Evolutionary conservation across 2,113 vertebrate genomes (phyloP).

Genomic region (Nothobranchius furzeri): DNA sequence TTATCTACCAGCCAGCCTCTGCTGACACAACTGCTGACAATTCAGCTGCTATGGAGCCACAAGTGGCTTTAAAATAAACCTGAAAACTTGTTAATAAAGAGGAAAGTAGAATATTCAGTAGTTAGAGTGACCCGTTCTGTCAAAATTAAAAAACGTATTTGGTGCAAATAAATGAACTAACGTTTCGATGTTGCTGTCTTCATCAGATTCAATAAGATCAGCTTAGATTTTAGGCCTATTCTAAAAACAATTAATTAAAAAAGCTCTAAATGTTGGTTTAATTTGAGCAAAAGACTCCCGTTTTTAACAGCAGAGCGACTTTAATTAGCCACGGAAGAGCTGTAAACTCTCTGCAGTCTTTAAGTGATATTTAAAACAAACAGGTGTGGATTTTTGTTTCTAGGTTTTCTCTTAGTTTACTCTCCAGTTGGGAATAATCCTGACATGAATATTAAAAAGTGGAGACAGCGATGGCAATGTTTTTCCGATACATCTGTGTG

Average conservation of each 20-base stretch:
- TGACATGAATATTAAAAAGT: slow-evolving; percentile 19
- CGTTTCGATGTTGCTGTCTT: too few species aligned
- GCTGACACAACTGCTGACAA: slow-evolving; percentile 42
- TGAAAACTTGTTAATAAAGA: neutral
- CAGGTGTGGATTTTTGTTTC: slow-evolving; percentile 4
- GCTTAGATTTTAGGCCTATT: too few species aligned
- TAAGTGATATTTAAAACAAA: neutral
- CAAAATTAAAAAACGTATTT: too few species aligned
- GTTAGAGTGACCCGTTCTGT: neutral
- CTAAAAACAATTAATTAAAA: too few species aligned
- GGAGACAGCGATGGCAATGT: slow-evolving; percentile 29
- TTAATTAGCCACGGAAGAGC: neutral
- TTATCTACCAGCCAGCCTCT: slow-evolving; percentile 41
- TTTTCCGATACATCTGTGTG: slow-evolving; percentile 5
- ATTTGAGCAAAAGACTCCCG: too few species aligned
- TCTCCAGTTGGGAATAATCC: slow-evolving; percentile 23
- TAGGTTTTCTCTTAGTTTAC: slow-evolving; percentile 19
- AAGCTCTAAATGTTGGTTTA: too few species aligned
- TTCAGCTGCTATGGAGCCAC: slow-evolving; percentile 9
- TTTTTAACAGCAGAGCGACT: neutral
- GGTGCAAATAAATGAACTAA: too few species aligned
- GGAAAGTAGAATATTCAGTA: neutral
- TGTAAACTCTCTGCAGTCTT: neutral
- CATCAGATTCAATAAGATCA: too few species aligned
- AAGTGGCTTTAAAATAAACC: slow-evolving; percentile 3